Base-by-base conservation (phyloP, 2,888 invertebrate species). In the Seira musarum region DNA sequence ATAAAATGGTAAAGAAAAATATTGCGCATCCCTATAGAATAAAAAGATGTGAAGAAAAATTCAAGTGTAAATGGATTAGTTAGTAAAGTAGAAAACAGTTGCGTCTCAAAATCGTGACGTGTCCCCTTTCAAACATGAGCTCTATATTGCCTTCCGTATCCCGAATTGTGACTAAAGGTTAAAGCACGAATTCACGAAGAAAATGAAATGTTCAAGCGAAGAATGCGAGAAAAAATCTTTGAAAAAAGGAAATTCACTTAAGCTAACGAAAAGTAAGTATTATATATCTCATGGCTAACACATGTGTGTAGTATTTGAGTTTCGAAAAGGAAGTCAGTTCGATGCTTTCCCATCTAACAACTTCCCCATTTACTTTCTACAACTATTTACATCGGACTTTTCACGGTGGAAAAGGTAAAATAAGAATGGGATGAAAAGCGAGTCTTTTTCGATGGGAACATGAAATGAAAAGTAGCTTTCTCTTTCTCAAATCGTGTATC, bases 261-360 rank as follows among this genome's bases (percentile, higher is more conserved):
- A 22, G 63, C 57, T 69, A 69, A 49, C 49, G 49, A 49, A 49
- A 49, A 69, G 69, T 57, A 25, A 69, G 69, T 63, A 63, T 71
- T 71, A 21, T 40, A n/a, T n/a, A 8, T 49, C 15, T 49, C 15
- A 8, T 63, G 57, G 49, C 46, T 46, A 30, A 30, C 30, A 49
- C 3, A 49, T 49, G 49, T 49, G 30, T 49, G 49, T 49, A 49
- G n/a, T 49, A 3, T 13, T 49, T 49, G 3, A 2, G 15, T 49
- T 49, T n/a, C 15, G 49, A n/a, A 49, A n/a, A 49, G 49, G 49
- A 49, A 49, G 49, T 49, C 30, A 30, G n/a, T n/a, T n/a, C n/a
- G n/a, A 30, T 30, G 17, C 49, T 13, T 49, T 13, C 3, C 49
- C 49, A 49, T 8, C 49, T 49, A 49, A 49, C 49, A 49, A 49